A percentile compares a stretch with the other conserved stretches of the same genome.
phyloP scores from a whole-genome alignment of 2,888 invertebrate species.

The Drosophila parthenogenetica region DNA sequence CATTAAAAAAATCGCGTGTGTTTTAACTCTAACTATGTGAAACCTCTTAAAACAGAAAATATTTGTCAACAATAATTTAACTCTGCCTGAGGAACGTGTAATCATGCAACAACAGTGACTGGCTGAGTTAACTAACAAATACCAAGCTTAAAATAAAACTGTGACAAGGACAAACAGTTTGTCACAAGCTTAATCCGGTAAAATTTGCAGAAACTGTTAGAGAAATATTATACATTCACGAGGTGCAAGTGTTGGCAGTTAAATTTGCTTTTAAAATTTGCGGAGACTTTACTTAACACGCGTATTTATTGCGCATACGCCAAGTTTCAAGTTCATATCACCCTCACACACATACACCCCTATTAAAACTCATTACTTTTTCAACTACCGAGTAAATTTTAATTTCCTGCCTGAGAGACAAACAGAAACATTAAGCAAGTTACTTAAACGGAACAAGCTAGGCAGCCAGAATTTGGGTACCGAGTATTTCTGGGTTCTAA shows the following conservation, averaged over 20 bases:
- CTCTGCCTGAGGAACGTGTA: no score
- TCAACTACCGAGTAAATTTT: constrained; percentile 61
- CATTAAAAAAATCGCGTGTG: no score
- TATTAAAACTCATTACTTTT: constrained; percentile 70
- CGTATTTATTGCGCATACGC: constrained; percentile 43
- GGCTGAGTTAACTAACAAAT: constrained; percentile 16
- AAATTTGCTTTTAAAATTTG: constrained; percentile 44
- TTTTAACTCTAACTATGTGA: no score
- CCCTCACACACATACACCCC: constrained; percentile 1
- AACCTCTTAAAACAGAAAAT: no score
- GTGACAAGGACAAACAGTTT: constrained; percentile 19
- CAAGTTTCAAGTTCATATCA: constrained; percentile 40
- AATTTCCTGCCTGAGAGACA: constrained; percentile 69
- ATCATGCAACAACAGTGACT: constrained; percentile 5
- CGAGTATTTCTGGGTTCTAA: constrained; percentile 23
- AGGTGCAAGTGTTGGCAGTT: constrained; percentile 42
- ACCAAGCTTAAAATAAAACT: constrained; percentile 22
- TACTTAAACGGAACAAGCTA: constrained; percentile 28
- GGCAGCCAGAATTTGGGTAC: constrained; percentile 25
- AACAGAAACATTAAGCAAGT: constrained; percentile 27
- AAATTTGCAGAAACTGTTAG: neutral
- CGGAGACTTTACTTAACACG: constrained; percentile 27
- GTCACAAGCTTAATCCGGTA: constrained; percentile 2
- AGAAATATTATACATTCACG: constrained; percentile 35
- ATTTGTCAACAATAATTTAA: no score